Evolutionary conservation across 2,888 invertebrate genomes (phyloP).

Genomic region (Drosophila ustulata): DNA sequence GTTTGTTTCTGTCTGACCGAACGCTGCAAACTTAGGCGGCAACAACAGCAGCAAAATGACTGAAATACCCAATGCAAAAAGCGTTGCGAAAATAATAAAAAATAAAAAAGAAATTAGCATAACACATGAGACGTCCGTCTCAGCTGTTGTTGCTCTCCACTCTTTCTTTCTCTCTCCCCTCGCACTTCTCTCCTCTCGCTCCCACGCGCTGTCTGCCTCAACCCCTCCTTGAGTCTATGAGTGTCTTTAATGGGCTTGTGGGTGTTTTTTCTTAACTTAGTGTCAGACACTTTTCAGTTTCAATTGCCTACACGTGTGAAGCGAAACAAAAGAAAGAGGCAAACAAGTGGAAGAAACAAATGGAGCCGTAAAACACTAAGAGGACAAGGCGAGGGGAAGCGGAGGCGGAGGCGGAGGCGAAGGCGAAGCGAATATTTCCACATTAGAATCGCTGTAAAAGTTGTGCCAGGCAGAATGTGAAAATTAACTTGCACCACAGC

Average conservation of each 20-base stretch:
- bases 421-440: conserved; percentile 5
- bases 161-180: neutral
- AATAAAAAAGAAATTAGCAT: conserved; percentile 73
- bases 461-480: conserved; percentile 30
- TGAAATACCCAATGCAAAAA: conserved; percentile 34
- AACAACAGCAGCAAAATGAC: conserved; percentile 4
- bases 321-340: conserved; percentile 37
- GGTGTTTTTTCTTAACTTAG: conserved; percentile 44
- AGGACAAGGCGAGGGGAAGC: neutral
- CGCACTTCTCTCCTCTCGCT: neutral
- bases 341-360: conserved; percentile 21
- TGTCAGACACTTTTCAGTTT: conserved; percentile 60
- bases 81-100: conserved; percentile 62
- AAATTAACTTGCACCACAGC: conserved; percentile 46
- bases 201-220: neutral
- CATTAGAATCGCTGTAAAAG: conserved; percentile 25
- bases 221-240: conserved; percentile 26
- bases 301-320: conserved; percentile 74
- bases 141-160: conserved; percentile 26
- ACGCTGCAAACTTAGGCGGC: conserved; percentile 11
- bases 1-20: conserved; percentile 46
- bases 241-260: conserved; percentile 66
- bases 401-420: neutral
- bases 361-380: conserved; percentile 16
- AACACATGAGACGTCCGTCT: conserved; percentile 57